Conservation (phyloP, 2,797 vertebrate species). For the Ceryle rudis region DNA sequence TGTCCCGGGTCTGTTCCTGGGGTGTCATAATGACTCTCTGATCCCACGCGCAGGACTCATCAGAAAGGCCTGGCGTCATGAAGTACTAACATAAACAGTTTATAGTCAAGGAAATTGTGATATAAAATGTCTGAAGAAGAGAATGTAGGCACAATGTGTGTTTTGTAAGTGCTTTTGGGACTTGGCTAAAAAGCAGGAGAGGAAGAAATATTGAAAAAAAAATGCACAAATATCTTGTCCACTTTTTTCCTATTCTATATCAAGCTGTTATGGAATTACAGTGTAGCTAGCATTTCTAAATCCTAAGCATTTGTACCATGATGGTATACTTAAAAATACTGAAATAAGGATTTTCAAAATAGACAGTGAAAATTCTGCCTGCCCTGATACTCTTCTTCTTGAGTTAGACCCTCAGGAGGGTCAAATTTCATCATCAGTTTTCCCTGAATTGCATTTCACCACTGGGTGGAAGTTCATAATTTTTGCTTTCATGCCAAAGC, state of each 20-base stretch:
- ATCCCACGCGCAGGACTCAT: not conserved
- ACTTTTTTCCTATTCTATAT: not conserved
- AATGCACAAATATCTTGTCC: not conserved
- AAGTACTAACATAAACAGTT: slow-evolving; percentile 29
- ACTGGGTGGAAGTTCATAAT: not conserved
- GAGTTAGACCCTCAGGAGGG: not conserved
- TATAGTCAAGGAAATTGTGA: slow-evolving; percentile 21
- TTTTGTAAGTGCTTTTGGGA: not conserved
- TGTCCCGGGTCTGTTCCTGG: not conserved
- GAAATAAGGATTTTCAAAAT: not conserved
- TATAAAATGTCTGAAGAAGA: slow-evolving; percentile 40
- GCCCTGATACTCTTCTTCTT: not conserved
- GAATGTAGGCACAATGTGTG: not conserved
- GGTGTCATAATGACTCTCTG: not conserved
- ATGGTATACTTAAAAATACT: not conserved
- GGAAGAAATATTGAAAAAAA: not conserved
- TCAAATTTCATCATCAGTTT: not conserved
- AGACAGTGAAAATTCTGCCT: not conserved
- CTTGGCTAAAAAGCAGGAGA: not conserved
- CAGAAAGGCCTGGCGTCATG: not conserved
- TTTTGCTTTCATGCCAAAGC: not conserved
- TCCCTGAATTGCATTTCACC: not conserved
- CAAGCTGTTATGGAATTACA: not conserved
- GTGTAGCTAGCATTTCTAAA: not conserved
- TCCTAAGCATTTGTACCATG: not conserved